These are phyloP conservation scores for Acanthococcus lagerstroemiae DNA, from an alignment of 2,888 invertebrate genomes.

Conservation along the genomic window DNA sequence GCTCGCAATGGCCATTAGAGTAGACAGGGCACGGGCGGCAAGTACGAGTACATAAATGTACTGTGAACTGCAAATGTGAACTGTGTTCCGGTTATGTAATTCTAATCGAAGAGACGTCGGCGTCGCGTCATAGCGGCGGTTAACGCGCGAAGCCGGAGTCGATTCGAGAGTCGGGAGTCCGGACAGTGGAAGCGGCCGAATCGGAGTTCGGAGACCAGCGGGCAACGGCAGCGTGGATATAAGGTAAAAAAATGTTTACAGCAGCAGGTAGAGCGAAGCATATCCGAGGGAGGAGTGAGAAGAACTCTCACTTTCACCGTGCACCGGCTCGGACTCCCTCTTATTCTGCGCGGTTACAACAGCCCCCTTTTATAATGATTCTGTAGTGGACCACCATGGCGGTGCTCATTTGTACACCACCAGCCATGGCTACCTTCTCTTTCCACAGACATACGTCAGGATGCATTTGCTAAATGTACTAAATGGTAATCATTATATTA, in stretches of 20 bases:
- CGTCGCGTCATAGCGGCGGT: neutral
- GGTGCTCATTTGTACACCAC: slow-evolving; percentile 21
- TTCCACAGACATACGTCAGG: slow-evolving; percentile 10
- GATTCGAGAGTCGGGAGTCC: no score
- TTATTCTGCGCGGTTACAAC: slow-evolving; percentile 18
- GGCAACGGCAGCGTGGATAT: neutral
- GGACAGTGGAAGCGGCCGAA: no score
- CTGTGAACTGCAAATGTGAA: neutral
- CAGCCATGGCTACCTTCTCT: slow-evolving; percentile 18
- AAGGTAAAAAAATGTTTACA: slow-evolving; percentile 1
- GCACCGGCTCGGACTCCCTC: slow-evolving; percentile 12
- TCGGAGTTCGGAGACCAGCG: neutral
- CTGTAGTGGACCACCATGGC: slow-evolving; percentile 13
- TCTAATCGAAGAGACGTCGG: slow-evolving; percentile 12
- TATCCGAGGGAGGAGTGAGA: slow-evolving; percentile 15
- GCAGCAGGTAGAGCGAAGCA: neutral
- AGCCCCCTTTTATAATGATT: slow-evolving; percentile 20
- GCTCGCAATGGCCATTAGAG: no score
- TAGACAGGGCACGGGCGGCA: no score
- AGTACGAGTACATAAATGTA: neutral
- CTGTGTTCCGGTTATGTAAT: slow-evolving; percentile 23
- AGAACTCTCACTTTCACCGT: slow-evolving; percentile 27
- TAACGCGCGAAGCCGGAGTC: no score
- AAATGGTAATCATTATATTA: slow-evolving; percentile 1
- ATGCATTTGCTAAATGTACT: slow-evolving; percentile 24